Conservation (phyloP, 2,797 vertebrate species). For the Miichthys miiuy region DNA sequence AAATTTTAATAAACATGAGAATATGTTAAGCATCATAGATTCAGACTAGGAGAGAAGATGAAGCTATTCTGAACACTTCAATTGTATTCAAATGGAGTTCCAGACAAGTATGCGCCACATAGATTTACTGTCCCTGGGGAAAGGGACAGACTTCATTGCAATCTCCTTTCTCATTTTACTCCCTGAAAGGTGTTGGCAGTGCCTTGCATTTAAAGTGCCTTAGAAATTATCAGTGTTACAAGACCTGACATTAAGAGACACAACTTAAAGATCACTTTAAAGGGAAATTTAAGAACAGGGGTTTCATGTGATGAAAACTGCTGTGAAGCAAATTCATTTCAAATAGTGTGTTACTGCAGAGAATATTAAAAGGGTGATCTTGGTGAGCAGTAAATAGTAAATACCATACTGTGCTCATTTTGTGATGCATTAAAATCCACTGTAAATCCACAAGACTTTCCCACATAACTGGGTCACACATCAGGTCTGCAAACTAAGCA, state of each 20-base stretch:
- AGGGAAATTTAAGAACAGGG: conserved; percentile 33
- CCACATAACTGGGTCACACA: conserved; percentile 62
- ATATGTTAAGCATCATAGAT: conserved; percentile 30
- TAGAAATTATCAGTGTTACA: conserved; percentile 66
- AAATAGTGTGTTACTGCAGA: conserved; percentile 28
- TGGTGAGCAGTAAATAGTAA: conserved; percentile 52
- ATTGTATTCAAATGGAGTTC: conserved; percentile 60
- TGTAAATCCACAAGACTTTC: conserved; percentile 43
- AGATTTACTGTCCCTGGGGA: conserved; percentile 63
- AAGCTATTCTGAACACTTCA: conserved; percentile 50
- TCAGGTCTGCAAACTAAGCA: conserved; percentile 62
- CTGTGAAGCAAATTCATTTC: conserved; percentile 52
- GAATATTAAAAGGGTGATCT: conserved; percentile 41
- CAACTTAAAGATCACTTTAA: conserved; percentile 58
- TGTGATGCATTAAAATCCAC: conserved; percentile 53
- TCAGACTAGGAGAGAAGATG: conserved; percentile 23
- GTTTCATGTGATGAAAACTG: conserved; percentile 44
- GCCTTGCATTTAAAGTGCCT: conserved; percentile 73
- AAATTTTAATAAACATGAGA: conserved; percentile 36
- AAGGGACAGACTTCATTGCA: conserved; percentile 59
- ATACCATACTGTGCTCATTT: conserved; percentile 41
- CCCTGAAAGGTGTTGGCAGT: conserved; percentile 63
- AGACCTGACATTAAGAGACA: conserved; percentile 61
- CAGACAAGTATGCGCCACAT: conserved; percentile 49
- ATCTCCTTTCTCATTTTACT: conserved; percentile 68